Conservation (phyloP, 2,113 vertebrate species). For the Eulemur macaco region DNA sequence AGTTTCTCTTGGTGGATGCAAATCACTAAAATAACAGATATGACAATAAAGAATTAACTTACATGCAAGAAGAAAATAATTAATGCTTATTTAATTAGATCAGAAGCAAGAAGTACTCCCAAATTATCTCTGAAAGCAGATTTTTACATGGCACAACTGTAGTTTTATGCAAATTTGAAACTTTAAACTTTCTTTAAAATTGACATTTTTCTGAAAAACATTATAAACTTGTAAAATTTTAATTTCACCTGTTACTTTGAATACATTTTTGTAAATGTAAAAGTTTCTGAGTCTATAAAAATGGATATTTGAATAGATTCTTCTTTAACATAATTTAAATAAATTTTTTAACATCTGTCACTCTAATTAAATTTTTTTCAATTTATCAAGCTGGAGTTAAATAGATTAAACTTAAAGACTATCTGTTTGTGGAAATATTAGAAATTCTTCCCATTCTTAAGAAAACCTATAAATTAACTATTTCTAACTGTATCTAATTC, state of each 20-base stretch:
- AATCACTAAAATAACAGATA: not conserved
- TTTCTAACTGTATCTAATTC: not conserved
- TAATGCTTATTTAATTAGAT: not conserved
- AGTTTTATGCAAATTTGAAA: not conserved
- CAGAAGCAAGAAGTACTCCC: not conserved
- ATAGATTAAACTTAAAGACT: not conserved
- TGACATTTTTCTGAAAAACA: not conserved
- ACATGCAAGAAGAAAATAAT: not conserved
- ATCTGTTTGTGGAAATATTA: not conserved
- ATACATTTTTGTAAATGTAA: not conserved
- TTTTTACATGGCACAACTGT: not conserved
- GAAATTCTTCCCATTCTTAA: not conserved
- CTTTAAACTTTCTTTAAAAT: constrained; percentile 11
- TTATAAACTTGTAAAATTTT: not conserved
- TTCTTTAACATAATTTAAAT: not conserved
- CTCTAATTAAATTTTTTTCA: not conserved
- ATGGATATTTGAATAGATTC: not conserved
- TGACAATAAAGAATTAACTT: not conserved
- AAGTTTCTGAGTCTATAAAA: not conserved
- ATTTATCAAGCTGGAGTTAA: not conserved
- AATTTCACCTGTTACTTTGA: not conserved
- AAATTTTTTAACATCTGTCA: not conserved
- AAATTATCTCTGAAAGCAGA: not conserved
- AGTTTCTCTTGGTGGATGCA: not conserved
- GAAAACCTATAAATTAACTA: not conserved